A percentile compares a stretch with the other conserved stretches of the same genome.
These are phyloP conservation scores for Globicephala melas DNA, from an alignment of 2,113 vertebrate species.

Conservation along the genomic window DNA sequence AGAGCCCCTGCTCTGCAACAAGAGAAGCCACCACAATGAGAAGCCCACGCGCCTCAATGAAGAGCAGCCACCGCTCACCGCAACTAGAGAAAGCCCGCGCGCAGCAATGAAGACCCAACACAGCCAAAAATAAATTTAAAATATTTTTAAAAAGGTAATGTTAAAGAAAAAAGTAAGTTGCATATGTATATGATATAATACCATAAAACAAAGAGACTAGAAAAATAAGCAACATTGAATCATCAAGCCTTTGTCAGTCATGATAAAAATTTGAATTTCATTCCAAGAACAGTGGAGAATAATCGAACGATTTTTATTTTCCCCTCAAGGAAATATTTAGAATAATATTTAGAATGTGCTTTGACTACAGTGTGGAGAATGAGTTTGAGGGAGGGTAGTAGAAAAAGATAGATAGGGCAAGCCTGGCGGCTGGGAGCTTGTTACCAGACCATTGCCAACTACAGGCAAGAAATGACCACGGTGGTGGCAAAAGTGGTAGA, in stretches of 20 bases:
- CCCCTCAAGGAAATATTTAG: not conserved
- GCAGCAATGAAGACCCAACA: too few relatives aligned
- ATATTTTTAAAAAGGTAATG: too few relatives aligned
- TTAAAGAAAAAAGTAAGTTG: too few relatives aligned
- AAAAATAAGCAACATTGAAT: not conserved
- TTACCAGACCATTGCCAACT: not conserved
- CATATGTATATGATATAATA: too few relatives aligned
- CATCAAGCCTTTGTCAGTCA: not conserved
- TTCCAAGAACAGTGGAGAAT: not conserved
- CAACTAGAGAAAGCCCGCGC: too few relatives aligned
- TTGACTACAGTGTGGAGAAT: not conserved
- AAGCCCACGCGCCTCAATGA: too few relatives aligned
- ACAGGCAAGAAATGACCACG: not conserved
- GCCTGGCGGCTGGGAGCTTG: not conserved
- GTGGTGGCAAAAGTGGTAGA: not conserved
- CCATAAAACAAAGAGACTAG: not conserved
- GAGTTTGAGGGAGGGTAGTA: not conserved
- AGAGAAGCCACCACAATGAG: too few relatives aligned
- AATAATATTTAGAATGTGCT: not conserved
- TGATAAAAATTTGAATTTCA: not conserved
- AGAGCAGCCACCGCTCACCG: too few relatives aligned
- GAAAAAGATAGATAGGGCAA: not conserved
- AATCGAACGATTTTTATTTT: not conserved
- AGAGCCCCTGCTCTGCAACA: too few relatives aligned
- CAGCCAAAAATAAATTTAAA: too few relatives aligned